These are phyloP conservation scores for Mesoclemmys tuberculata DNA, from an alignment of 2,113 vertebrate genomes.

Conservation along the genomic window DNA sequence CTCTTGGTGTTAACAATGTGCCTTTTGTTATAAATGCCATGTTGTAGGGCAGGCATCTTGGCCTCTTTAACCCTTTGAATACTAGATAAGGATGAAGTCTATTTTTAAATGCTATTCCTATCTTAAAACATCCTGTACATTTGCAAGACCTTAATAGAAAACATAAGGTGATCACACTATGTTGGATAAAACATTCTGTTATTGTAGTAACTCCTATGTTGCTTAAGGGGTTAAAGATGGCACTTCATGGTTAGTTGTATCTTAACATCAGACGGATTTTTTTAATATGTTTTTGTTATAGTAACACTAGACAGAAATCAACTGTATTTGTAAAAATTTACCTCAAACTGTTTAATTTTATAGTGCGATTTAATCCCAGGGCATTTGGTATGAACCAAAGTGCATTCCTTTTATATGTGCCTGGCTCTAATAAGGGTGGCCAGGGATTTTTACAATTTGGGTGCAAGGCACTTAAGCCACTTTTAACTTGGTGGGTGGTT, in stretches of 20 bases:
- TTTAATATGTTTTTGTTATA: slow-evolving; percentile 79
- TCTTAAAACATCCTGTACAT: slow-evolving; percentile 79
- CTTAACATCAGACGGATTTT: slow-evolving; percentile 80
- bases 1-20: slow-evolving; percentile 92
- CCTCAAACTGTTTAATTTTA: slow-evolving; percentile 86
- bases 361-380: slow-evolving; percentile 90
- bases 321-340: slow-evolving; percentile 86
- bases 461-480: slow-evolving; percentile 86
- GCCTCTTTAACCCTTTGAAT: slow-evolving; percentile 80
- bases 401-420: slow-evolving; percentile 96
- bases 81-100: slow-evolving; percentile 67
- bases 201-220: slow-evolving; percentile 51
- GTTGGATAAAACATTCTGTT: slow-evolving; percentile 58
- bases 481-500: slow-evolving; percentile 82
- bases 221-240: slow-evolving; percentile 79
- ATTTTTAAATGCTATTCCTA: slow-evolving; percentile 72
- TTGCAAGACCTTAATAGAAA: slow-evolving; percentile 81
- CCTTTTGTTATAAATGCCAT: slow-evolving; percentile 90
- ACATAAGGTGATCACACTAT: slow-evolving; percentile 73
- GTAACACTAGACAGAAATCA: slow-evolving; percentile 79
- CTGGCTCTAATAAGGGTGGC: slow-evolving; percentile 81
- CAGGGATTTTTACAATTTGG: slow-evolving; percentile 86
- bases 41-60: slow-evolving; percentile 77
- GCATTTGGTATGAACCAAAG: slow-evolving; percentile 99
- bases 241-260: slow-evolving; percentile 77